Conservation (phyloP, 2,888 invertebrate genomes). For the Mechanitis mazaeus region DNA sequence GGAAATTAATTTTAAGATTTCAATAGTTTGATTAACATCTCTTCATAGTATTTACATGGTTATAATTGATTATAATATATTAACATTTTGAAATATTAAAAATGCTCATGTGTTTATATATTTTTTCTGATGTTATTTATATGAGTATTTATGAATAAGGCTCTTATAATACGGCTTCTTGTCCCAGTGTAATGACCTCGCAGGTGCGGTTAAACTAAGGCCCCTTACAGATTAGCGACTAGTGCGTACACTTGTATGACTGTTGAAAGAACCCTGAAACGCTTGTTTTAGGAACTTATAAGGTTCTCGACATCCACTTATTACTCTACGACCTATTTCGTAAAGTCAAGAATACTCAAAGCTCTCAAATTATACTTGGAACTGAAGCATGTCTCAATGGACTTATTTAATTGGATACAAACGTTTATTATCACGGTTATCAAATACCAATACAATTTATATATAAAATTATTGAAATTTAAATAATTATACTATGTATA, state of each 20-base stretch:
- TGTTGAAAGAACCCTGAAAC: neutral
- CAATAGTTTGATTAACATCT: too few species aligned
- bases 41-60: too few species aligned
- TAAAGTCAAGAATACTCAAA: constrained; percentile 2
- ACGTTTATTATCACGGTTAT: constrained; percentile 1
- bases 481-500: neutral
- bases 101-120: too few species aligned
- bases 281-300: neutral
- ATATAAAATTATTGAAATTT: too few species aligned
- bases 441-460: neutral
- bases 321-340: neutral
- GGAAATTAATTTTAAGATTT: too few species aligned
- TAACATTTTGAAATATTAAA: too few species aligned
- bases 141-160: neutral
- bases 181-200: constrained; percentile 5
- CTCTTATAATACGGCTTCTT: neutral
- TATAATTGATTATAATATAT: too few species aligned
- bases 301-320: neutral
- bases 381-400: neutral
- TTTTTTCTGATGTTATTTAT: too few species aligned
- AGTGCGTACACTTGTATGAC: neutral
- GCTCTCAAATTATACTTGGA: neutral
- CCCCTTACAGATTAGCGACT: neutral
- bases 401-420: neutral
- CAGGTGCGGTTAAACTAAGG: constrained; percentile 5